These are phyloP conservation scores for Heloderma charlesbogerti DNA, from an alignment of 2,113 vertebrate genomes.

Conservation along the genomic window DNA sequence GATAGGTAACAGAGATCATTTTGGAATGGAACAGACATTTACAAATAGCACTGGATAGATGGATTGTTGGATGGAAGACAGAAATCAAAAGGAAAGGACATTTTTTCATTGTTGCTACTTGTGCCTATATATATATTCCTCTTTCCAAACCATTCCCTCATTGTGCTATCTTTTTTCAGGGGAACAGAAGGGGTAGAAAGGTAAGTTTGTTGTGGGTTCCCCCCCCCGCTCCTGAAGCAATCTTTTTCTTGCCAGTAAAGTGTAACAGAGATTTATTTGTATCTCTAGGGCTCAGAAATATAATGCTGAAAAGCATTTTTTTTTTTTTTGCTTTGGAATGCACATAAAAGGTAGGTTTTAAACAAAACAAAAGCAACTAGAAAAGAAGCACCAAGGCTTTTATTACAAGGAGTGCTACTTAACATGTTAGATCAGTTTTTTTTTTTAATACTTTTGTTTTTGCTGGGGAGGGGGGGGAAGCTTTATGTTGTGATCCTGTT, in stretches of 20 bases:
- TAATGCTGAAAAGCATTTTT: background rate
- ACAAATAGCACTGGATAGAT: background rate
- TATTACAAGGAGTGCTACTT: background rate
- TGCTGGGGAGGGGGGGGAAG: background rate
- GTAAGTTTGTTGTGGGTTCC: background rate
- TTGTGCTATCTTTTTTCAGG: background rate
- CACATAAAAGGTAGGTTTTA: background rate
- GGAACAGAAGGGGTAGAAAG: background rate
- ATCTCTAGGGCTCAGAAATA: background rate
- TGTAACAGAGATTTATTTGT: conserved; percentile 3
- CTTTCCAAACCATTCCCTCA: background rate
- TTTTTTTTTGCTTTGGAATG: conserved; percentile 2
- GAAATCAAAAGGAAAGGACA: background rate
- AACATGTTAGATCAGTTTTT: background rate
- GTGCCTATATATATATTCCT: background rate
- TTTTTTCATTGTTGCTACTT: background rate
- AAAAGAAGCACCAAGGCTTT: background rate
- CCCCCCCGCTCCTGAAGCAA: background rate
- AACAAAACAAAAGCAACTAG: background rate
- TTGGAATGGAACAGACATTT: background rate
- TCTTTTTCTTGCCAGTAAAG: background rate
- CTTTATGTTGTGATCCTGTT: background rate
- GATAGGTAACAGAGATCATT: background rate
- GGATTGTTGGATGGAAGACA: background rate
- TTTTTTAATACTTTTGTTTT: background rate